Base-by-base conservation (phyloP, 2,888 invertebrate species). In the Drosophila buzzatii region DNA sequence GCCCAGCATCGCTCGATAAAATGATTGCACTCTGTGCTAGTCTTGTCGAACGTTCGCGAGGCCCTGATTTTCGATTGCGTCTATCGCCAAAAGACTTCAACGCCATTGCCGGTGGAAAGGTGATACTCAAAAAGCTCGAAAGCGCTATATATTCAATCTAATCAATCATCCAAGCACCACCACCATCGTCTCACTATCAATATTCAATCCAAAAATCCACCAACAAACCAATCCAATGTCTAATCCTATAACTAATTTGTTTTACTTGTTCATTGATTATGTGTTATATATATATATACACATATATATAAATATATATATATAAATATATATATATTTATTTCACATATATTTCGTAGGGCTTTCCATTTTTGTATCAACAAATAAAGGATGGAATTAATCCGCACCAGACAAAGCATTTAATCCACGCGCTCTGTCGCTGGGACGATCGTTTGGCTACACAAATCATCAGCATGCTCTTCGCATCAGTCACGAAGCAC, bases 371-470 rank as follows among this genome's bases (percentile, higher is more conserved):
- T 93, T 94, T 99, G 74, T 97, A 97, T 93, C 98, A 98, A 93
- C 98, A 98, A 94, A 98, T 98, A 59, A 96, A 98, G 81, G 99
- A 99, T 93, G 97, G 97, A 87, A 96, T 98, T 74, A 98, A 98
- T 94, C 94, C 98, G 47, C 96, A 97, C 91, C 98, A 98, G 93
- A 98, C 98, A 5, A 95, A 97, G 77, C 97, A 98, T 92, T 94
- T 99, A 67, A 97, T 98, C 81, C 98, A 98, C 93, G 97, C 98
- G 18, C 94, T 99, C 45, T 97, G 98, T 89, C 96, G 98, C 49
- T 98, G 97, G 95, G 98, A 98, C 93, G 98, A 98, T 89, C 95
- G 96, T 78, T 94, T 98, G 53, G 98, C 98, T 23, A 96, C 96
- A 89, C 97, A 97, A 92, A 96, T 99, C 59, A 96, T 98, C 60